These are phyloP conservation scores for Micromussa lordhowensis DNA, from an alignment of 92 coral and sea anemone genomes.

Conservation along the genomic window DNA sequence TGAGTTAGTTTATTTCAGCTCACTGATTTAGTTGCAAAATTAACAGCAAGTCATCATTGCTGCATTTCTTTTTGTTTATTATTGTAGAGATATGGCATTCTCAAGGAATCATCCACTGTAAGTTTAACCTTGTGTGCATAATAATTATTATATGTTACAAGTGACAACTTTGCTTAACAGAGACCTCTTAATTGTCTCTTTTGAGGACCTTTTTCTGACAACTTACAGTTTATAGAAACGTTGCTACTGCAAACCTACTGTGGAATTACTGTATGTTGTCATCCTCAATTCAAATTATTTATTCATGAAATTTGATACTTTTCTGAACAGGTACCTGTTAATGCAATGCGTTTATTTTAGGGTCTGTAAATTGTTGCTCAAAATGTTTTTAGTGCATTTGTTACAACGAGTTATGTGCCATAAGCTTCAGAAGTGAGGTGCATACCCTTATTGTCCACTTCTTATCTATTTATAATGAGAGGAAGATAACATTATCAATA, in stretches of 20 bases:
- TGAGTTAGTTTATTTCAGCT: no score
- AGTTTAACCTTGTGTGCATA: conserved; percentile 32
- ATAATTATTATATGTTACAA: no score
- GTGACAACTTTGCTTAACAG: background rate
- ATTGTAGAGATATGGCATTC: conserved; percentile 79
- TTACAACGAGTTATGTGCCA: background rate
- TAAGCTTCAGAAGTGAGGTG: background rate
- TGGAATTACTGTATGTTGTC: background rate
- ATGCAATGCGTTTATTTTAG: background rate
- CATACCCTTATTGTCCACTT: background rate
- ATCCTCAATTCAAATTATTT: conserved; percentile 6
- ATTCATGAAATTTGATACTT: conserved; percentile 10
- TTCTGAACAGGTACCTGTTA: conserved; percentile 46
- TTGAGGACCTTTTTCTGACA: no score
- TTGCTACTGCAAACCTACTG: background rate
- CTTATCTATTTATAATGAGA: background rate
- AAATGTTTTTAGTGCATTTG: background rate
- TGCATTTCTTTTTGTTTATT: background rate
- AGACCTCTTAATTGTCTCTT: no score
- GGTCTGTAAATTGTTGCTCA: background rate
- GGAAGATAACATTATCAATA: background rate
- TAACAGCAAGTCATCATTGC: background rate
- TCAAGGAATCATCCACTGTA: conserved; percentile 85
- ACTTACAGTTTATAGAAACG: background rate
- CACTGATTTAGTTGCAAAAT: no score